Base-by-base conservation (phyloP, 1,140 invertebrate genomes). In the Caerostris extrusa region DNA sequence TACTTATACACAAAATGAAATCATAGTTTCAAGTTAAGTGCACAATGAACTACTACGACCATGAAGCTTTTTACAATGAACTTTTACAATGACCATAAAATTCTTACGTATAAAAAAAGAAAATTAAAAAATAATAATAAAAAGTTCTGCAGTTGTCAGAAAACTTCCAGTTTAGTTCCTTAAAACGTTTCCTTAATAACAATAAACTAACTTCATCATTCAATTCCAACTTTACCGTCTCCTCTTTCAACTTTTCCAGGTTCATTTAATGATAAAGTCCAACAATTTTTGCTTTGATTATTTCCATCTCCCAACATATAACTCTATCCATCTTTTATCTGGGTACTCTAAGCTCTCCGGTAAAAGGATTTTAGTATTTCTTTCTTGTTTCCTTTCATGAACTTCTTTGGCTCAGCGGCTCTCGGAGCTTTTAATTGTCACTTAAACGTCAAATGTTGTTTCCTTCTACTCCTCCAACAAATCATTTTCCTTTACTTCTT, bases 401-500 rank as follows among this genome's bases (percentile, higher is more conserved):
- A 12, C 12, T 34, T 77, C 34, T 53, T 77, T 34, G 50, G 34
- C 50, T 53, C 71, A 53, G 8, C 53, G 71, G 53, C 71, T 34
- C 71, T 77, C 71, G 34, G 34, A 83, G 55, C n/a, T 57, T 55
- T 83, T 83, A 83, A 83, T 83, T 83, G 82, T 83, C 82, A 83
- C 56, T 58, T 83, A 57, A 56, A 58, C 82, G 55, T 83, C 82
- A 58, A 19, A 83, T 57, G 82, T 6, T 83, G 56, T 82, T 83
- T 83, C 17, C 82, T 3, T 14, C 14, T n/a, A 17, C 7, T 10
- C 71, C 71, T 83, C 34, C 34, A 34, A 58, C 55, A 58, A 58
- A 83, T 83, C 56, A 56, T 83, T 83, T 83, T 83, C 82, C 34
- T 57, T 83, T 83, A 56, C 82, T 34, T 83, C 19, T n/a, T 17